Percentiles rank a stretch among this genome's conserved stretches.
These are phyloP conservation scores for Ceratina japonica DNA, from an alignment of 1,140 invertebrate genomes.

Conservation along the genomic window DNA sequence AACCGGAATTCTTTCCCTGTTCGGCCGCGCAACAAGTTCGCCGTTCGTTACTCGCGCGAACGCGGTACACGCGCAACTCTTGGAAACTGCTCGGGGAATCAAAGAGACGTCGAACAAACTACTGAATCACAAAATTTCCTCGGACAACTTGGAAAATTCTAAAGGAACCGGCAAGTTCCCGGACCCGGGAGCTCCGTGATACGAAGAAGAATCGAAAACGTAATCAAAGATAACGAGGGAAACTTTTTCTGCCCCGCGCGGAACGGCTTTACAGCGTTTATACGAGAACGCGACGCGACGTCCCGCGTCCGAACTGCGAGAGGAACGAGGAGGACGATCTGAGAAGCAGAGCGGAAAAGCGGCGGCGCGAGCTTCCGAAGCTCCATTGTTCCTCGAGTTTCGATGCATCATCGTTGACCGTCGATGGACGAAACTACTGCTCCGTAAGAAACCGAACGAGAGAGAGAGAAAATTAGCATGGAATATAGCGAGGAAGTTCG, in stretches of 20 bases:
- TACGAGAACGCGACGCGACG: not conserved
- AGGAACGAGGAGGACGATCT: not conserved
- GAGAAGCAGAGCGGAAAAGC: not conserved
- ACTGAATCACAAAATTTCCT: constrained; percentile 17
- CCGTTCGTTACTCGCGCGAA: not conserved
- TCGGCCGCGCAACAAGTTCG: not conserved
- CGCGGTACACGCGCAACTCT: not conserved
- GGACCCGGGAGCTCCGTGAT: not conserved
- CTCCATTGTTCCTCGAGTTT: not conserved
- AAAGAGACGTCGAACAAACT: constrained; percentile 1
- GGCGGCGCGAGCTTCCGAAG: not conserved
- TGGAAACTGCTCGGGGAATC: not conserved
- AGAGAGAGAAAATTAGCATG: constrained; percentile 19
- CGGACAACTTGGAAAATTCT: not conserved
- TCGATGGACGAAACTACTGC: not conserved
- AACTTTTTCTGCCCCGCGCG: constrained; percentile 23
- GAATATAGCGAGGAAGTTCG: not conserved
- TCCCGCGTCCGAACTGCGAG: not conserved
- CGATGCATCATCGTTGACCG: not conserved
- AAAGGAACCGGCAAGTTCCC: too few species aligned
- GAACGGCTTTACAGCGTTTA: constrained; percentile 27
- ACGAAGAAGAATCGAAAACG: constrained; percentile 39
- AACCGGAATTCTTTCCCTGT: not conserved
- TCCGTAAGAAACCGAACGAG: not conserved
- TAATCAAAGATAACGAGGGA: constrained; percentile 51